These are phyloP conservation scores for Cydia amplana DNA, from an alignment of 1,140 invertebrate genomes.

Conservation along the genomic window DNA sequence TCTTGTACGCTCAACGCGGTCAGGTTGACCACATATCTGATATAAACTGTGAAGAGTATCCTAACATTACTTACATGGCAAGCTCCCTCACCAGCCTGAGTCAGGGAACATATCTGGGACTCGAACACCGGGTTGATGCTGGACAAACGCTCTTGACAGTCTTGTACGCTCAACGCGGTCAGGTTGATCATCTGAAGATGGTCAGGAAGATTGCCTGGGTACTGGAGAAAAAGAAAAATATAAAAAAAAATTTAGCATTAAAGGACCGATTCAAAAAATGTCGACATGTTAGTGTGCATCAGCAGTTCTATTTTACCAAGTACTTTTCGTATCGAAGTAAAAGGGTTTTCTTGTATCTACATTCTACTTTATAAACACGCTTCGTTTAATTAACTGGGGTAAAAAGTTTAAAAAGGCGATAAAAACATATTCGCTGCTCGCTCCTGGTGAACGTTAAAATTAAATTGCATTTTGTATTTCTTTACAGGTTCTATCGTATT, in stretches of 20 bases:
- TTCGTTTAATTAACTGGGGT: neutral
- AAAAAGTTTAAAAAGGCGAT: neutral
- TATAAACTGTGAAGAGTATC: too few species aligned
- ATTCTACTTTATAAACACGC: too few species aligned
- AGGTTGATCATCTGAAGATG: conserved; percentile 73
- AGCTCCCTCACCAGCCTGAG: conserved; percentile 80
- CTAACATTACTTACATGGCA: conserved; percentile 75
- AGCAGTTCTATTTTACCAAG: too few species aligned
- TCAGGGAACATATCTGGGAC: conserved; percentile 82
- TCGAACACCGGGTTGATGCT: conserved; percentile 55
- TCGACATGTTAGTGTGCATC: too few species aligned
- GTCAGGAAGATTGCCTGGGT: conserved; percentile 60
- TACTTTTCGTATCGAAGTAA: too few species aligned
- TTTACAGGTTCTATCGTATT: too few species aligned
- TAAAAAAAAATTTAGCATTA: too few species aligned
- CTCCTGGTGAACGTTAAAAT: too few species aligned
- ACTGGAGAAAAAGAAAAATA: conserved; percentile 47
- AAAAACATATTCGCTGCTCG: neutral
- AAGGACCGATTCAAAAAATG: too few species aligned
- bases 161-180: conserved; percentile 60
- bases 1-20: conserved; percentile 59
- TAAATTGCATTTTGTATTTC: too few species aligned
- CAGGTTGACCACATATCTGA: conserved; percentile 62
- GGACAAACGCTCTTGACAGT: conserved; percentile 59
- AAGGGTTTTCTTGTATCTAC: neutral